Base-by-base conservation (phyloP, 2,113 vertebrate species). In the Macquaria ambigua region DNA sequence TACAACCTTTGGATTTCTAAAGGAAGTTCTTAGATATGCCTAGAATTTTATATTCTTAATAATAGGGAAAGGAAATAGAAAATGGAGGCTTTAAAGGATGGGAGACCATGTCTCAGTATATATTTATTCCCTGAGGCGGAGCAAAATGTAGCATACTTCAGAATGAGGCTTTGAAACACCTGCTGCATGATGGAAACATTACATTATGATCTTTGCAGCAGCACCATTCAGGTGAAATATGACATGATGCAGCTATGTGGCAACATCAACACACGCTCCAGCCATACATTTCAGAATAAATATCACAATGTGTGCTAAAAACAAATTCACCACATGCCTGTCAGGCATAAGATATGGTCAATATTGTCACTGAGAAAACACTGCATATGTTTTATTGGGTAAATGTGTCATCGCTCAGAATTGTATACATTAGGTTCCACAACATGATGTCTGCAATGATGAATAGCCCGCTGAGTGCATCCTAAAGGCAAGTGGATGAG, bases 161-260 rank as follows among this genome's bases (percentile, higher is more conserved):
- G 23, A 76, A 55, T n/a, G 62, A 71, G 59, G 25, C 43, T 74
- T 15, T 77, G 39, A 75, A 84, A 82, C 68, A 75, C 78, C 69
- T 84, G 59, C 83, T 87, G 73, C 74, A 89, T 84, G 88, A 79
- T 81, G 84, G 83, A 72, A 73, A 48, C 0, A 0, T 74, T 72
- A 59, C 76, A 68, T 81, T 84, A 81, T 55, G 55, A 74, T 62
- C 70, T 62, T 37, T 55, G 23, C 82, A 69, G 15, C 50, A 37
- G 52, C 46, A 70, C 16, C 58, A 10, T 68, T 83, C 39, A 14
- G 6, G 21, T 74, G 76, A 81, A 73, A 67, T 50, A 77, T 82
- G 83, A 28, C 66, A 39, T 41, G 55, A 82, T 1, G 31, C 43
- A 74, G 56, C 58, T 10, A 39, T 75, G 25, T 31, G 62, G 70